Conservation (phyloP, 2,888 invertebrate species). For the Pogonocherus hispidulus region DNA sequence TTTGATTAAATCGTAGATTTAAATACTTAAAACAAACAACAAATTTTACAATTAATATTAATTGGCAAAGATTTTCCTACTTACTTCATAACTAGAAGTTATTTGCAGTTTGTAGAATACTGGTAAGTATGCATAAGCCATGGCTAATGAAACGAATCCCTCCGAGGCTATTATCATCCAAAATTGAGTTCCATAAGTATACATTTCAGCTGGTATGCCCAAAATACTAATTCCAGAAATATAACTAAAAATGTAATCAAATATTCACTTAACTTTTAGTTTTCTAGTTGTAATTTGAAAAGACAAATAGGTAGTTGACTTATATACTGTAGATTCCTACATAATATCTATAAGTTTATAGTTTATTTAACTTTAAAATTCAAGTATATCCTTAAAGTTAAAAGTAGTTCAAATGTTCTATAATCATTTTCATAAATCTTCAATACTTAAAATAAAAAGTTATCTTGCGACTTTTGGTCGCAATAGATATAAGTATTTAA, state of each 20-base stretch:
- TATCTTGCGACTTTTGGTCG: no score
- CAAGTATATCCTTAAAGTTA: no score
- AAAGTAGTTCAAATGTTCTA: no score
- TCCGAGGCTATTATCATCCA: conserved; percentile 78
- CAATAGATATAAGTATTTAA: no score
- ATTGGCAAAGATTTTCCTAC: conserved; percentile 23
- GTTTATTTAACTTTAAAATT: no score
- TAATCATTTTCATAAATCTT: no score
- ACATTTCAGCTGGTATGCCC: conserved; percentile 83
- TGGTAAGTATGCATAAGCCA: conserved; percentile 78
- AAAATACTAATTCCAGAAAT: conserved; percentile 82
- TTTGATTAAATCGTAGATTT: conserved; percentile 76
- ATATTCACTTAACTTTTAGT: no score
- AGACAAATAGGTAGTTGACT: no score
- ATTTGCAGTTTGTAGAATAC: conserved; percentile 82
- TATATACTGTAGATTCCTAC: no score
- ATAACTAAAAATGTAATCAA: conserved; percentile 76
- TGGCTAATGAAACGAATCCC: conserved; percentile 76
- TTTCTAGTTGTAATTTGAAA: no score
- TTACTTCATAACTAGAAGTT: conserved; percentile 82
- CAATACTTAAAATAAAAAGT: no score
- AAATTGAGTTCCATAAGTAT: conserved; percentile 81
- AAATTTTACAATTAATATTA: conserved; percentile 30
- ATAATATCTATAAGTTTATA: no score
- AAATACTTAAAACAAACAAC: conserved; percentile 74